A percentile compares a stretch with the other conserved stretches of the same genome.
phyloP scores from a whole-genome alignment of 2,797 vertebrate genomes.

The Rhyacichthys aspro region DNA sequence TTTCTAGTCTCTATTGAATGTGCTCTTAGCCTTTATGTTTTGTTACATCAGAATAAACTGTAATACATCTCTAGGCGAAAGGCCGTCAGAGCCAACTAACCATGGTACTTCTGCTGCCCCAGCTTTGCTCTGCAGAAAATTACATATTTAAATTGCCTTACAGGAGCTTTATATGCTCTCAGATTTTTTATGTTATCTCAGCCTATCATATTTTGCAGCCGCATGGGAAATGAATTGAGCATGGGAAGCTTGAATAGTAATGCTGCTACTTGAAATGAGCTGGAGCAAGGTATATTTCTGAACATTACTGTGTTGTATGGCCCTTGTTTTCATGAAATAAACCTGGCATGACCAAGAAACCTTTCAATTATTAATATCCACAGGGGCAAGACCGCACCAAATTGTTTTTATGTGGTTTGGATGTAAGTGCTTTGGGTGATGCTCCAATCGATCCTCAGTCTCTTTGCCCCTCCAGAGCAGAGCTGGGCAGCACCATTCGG shows the following conservation, averaged over 20 bases:
- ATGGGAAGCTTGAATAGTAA: slow-evolving; percentile 31
- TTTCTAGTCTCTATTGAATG: slow-evolving; percentile 35
- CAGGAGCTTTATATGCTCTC: slow-evolving; percentile 34
- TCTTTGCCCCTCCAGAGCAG: slow-evolving; percentile 36
- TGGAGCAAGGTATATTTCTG: slow-evolving; percentile 36
- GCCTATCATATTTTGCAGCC: slow-evolving; percentile 48
- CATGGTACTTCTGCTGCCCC: slow-evolving; percentile 3
- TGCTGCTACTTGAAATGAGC: slow-evolving; percentile 18
- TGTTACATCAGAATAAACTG: slow-evolving; percentile 38
- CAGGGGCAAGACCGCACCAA: slow-evolving; percentile 54
- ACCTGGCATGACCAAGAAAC: slow-evolving; percentile 59
- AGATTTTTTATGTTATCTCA: slow-evolving; percentile 31
- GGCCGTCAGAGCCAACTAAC: slow-evolving; percentile 35
- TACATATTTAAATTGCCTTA: slow-evolving; percentile 54
- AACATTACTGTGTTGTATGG: slow-evolving; percentile 32
- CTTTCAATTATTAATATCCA: slow-evolving; percentile 78
- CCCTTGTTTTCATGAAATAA: slow-evolving; percentile 64
- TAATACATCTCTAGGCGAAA: slow-evolving; percentile 30
- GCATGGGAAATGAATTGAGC: slow-evolving; percentile 46
- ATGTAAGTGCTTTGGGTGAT: slow-evolving; percentile 49
- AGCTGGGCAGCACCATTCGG: slow-evolving; percentile 23
- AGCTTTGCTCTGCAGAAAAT: slow-evolving; percentile 48
- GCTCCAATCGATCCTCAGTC: slow-evolving; percentile 58
- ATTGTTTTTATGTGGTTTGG: slow-evolving; percentile 61
- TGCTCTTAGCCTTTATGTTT: slow-evolving; percentile 45